Evolutionary conservation across 1,140 invertebrate genomes (phyloP), one percentile per base, ranked within the genome.

Genomic region (Ceratina japonica): DNA sequence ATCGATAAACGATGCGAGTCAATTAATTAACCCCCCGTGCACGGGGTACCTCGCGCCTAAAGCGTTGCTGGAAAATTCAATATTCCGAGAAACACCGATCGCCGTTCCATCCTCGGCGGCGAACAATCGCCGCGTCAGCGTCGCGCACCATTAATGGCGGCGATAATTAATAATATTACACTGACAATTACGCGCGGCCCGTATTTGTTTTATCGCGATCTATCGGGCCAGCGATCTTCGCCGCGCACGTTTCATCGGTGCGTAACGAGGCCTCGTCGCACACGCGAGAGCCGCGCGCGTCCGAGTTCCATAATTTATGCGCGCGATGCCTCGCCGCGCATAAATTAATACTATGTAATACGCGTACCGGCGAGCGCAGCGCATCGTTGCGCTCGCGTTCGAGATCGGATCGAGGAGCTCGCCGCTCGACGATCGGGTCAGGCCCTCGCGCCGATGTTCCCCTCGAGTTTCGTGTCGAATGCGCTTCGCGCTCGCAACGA

Each of bases 301-400:
- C 66, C 66, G 64, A 74, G 16, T 82, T 52, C 72, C 44, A 27
- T 79, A 82, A 83, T 83, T 83, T 83, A 81, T 59, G 61, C 59
- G n/a, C 64, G 52, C 73, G 66, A 0, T 73, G 71, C 37, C 37
- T 68, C 58, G 74, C 52, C 27, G 24, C 31, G 52, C 58, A 78
- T 83, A 82, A 83, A 82, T 83, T 83, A 82, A 82, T 83, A 83
- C 63, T 59, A 51, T 75, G 52, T 75, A 66, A 66, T 75, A 75
- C 63, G 63, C 31, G 63, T 65, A 44, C 51, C 20, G 27, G 51
- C 16, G 61, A 20, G 18, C 70, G n/a, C 27, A 31, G 27, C 37
- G 70, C 70, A 27, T 72, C 22, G 70, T n/a, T 72, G 69, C 70
- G 31, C 63, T 27, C 37, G 13, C 78, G 49, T 49, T 16, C 56